phyloP scores from a whole-genome alignment of 2,888 invertebrate genomes.

The Autographa gamma region DNA sequence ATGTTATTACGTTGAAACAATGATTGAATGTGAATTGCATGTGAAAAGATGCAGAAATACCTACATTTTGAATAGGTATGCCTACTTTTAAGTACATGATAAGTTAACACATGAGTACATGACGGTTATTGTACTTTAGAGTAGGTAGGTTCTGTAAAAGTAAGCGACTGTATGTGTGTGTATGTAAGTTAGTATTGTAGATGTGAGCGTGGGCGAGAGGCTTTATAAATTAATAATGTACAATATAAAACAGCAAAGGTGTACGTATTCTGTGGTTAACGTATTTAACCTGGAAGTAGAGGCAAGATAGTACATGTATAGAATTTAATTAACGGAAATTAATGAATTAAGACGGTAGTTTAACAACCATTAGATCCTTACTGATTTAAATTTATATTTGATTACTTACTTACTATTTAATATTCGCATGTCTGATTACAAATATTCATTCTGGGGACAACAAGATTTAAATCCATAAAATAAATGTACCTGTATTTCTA shows the following conservation, averaged over 20 bases:
- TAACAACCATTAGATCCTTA: not conserved
- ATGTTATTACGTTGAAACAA: constrained; percentile 23
- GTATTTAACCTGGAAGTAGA: not conserved
- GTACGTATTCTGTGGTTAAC: constrained; percentile 17
- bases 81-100: not conserved
- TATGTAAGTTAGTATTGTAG: not conserved
- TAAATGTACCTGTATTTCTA: too few species aligned
- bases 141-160: constrained; percentile 15
- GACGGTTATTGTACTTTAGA: constrained; percentile 37
- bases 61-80: not conserved
- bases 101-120: constrained; percentile 1
- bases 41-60: constrained; percentile 11
- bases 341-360: not conserved
- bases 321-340: not conserved
- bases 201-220: constrained; percentile 49
- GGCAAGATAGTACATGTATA: not conserved
- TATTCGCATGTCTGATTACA: too few species aligned
- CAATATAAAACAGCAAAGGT: not conserved
- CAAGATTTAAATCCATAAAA: too few species aligned
- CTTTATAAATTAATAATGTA: constrained; percentile 49
- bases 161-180: constrained; percentile 21
- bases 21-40: constrained; percentile 5
- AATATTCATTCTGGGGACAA: too few species aligned
- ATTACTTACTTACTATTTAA: too few species aligned
- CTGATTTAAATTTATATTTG: too few species aligned